Base-by-base conservation (phyloP, 1,140 invertebrate species). In the Coelopa frigida region DNA sequence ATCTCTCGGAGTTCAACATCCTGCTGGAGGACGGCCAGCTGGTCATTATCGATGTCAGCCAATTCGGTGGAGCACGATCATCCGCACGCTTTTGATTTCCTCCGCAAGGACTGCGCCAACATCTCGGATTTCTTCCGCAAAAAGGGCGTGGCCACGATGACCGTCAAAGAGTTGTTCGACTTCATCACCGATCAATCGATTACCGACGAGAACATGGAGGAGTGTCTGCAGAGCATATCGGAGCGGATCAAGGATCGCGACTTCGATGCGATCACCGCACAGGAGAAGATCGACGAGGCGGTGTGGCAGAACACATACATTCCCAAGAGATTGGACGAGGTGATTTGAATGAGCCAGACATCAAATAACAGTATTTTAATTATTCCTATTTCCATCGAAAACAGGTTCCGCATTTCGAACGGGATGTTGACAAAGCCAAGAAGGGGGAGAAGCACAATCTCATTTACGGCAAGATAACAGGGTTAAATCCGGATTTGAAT, bases 11-110 rank as follows among this genome's bases (percentile, higher is more conserved):
- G 75, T 99, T 92, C 59, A 99, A 99, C 73, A 77, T 98, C 35
- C 60, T 97, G 38, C 89, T 89, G 61, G 81, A 91, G 58, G 77
- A 92, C 56, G 85, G 85, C 1, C 79, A 87, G 59, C 71, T 94
- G 14, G 85, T 87, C 47, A 82, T 98, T 20, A 99, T 99, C 58
- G 96, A 99, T 75, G 96, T 99, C 0, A 97, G 94, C 1, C 96
- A 99, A 69, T n/a, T 88, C 94, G 3, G 95, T 99, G 1, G 94
- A 98, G 72, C 93, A 97, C 66, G 93, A 98, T 69, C 94, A 98
- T 79, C 93, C 93, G 1, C 82, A 90, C 73, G 89, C 95, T 1
- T 77, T 96, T 37, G 87, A 95, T 48, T 99, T 99, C 70, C 75
- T 99, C 17, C 75, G 92, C 45, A 95, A 90, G 71, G 95, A 98